Conservation (phyloP, 1,140 invertebrate species). For the Drosophila takahashii region DNA sequence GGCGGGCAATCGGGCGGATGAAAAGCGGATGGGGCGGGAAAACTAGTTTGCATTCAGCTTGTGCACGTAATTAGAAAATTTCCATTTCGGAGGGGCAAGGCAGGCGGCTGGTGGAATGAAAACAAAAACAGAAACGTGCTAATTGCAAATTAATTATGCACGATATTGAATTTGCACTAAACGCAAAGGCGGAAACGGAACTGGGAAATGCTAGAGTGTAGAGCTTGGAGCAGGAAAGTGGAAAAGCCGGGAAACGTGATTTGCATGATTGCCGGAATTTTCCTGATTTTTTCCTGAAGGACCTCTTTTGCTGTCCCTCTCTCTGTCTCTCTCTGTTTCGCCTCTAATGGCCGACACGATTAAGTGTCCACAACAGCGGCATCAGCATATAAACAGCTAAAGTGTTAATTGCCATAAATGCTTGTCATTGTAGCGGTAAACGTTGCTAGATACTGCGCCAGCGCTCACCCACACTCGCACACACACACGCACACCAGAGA, state of each 20-base stretch:
- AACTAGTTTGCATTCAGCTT: constrained; percentile 75
- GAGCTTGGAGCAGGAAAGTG: not conserved
- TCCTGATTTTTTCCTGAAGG: not conserved
- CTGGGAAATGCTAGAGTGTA: constrained; percentile 1
- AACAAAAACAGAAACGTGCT: constrained; percentile 84
- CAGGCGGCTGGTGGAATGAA: constrained; percentile 57
- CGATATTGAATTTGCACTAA: constrained; percentile 84
- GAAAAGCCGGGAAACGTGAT: constrained; percentile 60
- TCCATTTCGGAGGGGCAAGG: constrained; percentile 29
- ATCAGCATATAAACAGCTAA: constrained; percentile 84
- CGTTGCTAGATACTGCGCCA: constrained; percentile 78
- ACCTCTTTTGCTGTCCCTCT: not conserved
- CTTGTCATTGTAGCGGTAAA: constrained; percentile 85
- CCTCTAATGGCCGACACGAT: constrained; percentile 76
- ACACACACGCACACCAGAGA: constrained; percentile 15
- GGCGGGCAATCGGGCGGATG: constrained; percentile 35
- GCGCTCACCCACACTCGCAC: constrained; percentile 37
- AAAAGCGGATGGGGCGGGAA: constrained; percentile 27
- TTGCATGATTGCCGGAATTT: constrained; percentile 61
- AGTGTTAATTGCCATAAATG: constrained; percentile 85
- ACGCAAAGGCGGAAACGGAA: constrained; percentile 54
- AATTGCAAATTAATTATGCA: constrained; percentile 85
- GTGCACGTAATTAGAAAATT: constrained; percentile 79
- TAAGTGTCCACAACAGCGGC: constrained; percentile 66
- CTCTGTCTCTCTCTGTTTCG: not conserved